Conservation (phyloP, 2,113 vertebrate genomes). For the Motacilla tschutschensis region DNA sequence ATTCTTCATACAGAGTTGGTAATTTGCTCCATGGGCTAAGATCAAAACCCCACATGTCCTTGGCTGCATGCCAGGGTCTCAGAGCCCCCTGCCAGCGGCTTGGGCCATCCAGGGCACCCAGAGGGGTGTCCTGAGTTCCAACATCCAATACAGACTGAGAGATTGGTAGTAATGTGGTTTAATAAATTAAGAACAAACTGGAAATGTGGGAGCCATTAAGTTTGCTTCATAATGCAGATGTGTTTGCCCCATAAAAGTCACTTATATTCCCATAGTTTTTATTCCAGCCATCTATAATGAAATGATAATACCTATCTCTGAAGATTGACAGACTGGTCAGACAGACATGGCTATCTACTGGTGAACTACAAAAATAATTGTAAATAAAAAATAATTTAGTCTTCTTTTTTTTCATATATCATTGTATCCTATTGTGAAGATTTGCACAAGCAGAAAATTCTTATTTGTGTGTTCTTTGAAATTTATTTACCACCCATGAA, state of each 20-base stretch:
- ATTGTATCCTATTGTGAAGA: neutral
- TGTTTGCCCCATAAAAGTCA: neutral
- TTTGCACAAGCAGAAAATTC: neutral
- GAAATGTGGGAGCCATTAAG: neutral
- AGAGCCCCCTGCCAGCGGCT: no score
- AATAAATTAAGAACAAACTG: neutral
- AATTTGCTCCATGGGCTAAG: no score
- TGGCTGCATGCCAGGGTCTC: no score
- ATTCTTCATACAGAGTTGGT: no score
- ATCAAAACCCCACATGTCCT: no score
- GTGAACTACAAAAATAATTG: neutral
- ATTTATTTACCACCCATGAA: neutral
- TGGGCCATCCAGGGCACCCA: no score
- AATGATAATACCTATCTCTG: neutral
- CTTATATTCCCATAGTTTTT: neutral
- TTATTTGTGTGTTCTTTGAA: neutral
- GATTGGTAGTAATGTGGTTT: neutral
- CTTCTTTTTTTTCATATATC: neutral
- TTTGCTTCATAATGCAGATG: neutral
- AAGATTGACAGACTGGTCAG: neutral
- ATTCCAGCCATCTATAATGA: neutral
- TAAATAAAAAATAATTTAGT: neutral
- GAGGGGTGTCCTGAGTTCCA: no score
- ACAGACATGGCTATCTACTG: neutral
- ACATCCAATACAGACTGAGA: neutral